Conservation (phyloP, 2,113 vertebrate species). For the Python bivittatus region DNA sequence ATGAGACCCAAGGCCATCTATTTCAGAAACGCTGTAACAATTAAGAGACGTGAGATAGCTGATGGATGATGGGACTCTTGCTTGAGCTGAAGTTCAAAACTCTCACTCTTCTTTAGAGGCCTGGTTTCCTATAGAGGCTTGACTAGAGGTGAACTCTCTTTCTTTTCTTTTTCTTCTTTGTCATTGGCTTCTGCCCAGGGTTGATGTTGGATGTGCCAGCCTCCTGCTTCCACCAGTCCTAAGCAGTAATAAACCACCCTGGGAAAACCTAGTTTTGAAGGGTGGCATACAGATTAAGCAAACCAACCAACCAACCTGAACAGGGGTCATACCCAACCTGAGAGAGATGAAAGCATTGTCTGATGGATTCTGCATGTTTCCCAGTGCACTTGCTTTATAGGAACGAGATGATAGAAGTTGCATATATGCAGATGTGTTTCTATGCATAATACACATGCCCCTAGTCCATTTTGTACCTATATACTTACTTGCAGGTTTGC, state of each 20-base stretch:
- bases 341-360: constrained; percentile 5
- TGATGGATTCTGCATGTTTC: background rate
- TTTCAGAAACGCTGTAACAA: background rate
- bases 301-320: background rate
- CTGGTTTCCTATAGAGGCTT: constrained; percentile 41
- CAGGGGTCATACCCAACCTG: constrained; percentile 5
- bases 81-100: constrained; percentile 39
- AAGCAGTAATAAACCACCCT: background rate
- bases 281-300: background rate
- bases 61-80: background rate
- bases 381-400: background rate
- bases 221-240: constrained; percentile 31
- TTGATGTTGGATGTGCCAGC: constrained; percentile 42
- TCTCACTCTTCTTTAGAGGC: background rate
- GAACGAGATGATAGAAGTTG: background rate
- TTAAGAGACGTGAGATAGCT: background rate
- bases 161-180: background rate
- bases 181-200: constrained; percentile 31
- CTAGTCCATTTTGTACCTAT: background rate
- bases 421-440: background rate
- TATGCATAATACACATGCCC: background rate
- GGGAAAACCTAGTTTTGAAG: background rate
- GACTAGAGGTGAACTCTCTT: constrained; percentile 32
- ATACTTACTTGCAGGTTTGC: background rate
- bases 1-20: background rate